Evolutionary conservation across 2,113 vertebrate species (phyloP), one percentile per base, ranked within the genome.

Genomic region (Australoheros scitulus): DNA sequence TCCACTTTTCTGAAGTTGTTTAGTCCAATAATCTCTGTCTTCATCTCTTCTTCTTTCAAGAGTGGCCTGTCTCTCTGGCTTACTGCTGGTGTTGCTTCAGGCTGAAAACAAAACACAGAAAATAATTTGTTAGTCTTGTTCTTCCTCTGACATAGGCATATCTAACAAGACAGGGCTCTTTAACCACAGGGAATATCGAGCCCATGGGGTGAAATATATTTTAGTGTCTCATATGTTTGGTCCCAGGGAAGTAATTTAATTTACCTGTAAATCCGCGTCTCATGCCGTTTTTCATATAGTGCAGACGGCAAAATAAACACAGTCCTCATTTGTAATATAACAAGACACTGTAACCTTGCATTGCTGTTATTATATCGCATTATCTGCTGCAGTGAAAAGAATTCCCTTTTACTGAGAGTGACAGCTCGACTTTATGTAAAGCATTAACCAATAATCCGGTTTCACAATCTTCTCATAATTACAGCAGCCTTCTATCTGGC

Each of bases 41-140:
- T 81, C 87, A 32, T 89, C 65, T 77, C 57, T 7, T 88, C 85
- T 79, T 81, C 68, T 68, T 83, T 84, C 64, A 82, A 57, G 52
- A 57, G 85, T n/a, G 80, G 75, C 74, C 57, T 80, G 84, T 84
- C 85, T 81, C 50, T 2, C 63, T 76, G 79, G 85, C 92, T 93
- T 81, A 94, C 92, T 94, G 94, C 92, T 95, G 94, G 92, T 94
- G 91, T 79, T 93, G 94, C 92, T 95, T 95, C 90, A 95, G 87
- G 92, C 94, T 95, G 91, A 81, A 90, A 92, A 86, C 74, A 81
- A 89, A 90, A 87, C 87, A 91, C 72, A 91, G 79, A 82, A 88
- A 87, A 85, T 3, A 75, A 80, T 86, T 82, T 83, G 82, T 94
- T 93, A 92, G 83, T 79, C 61, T 77, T 64, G 90, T 88, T 92